Evolutionary conservation across 2,113 vertebrate genomes (phyloP), one percentile per base, ranked within the genome.

Genomic region (Hippocampus barbouri): DNA sequence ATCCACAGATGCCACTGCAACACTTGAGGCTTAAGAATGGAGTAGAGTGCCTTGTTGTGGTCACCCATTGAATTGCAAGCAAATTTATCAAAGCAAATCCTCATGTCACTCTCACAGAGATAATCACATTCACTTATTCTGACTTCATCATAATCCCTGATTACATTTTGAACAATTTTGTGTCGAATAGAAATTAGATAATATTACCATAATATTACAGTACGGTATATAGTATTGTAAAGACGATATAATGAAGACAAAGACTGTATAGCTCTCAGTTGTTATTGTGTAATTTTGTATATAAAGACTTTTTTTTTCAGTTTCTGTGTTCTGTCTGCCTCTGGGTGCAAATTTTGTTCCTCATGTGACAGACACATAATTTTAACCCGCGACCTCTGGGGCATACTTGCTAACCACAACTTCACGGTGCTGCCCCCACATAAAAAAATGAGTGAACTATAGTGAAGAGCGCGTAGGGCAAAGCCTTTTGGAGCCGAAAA

Each of bases 21-120:
- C 68, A 30, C 64, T 71, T 66, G 66, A 75, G 53, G 56, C 66
- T 7, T n/a, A 75, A 34, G 27, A 57, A 74, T 69, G 81, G 81
- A 75, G 56, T 69, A 65, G 57, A 82, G 83, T 27, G 79, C 88
- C 89, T 65, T 85, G 61, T 66, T 76, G 86, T 91, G 90, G 87
- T 43, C 3, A 67, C 34, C 11, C 18, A 66, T 30, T 68, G 77
- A 75, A 87, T 64, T 88, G 80, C 87, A 89, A 30, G 34, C 40
- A 56, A 49, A 8, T 25, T 25, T 15, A 7, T 4, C 11, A 21
- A 63, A 21, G 2, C 38, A 20, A 56, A 23, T n/a, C 21, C 5
- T 57, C 12, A 59, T 15, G 54, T 2, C 10, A 23, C 54, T 56
- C 54, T n/a, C 9, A 56, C 23, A 4, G 56, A 23, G 25, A 12